Evolutionary conservation across 1,140 invertebrate genomes (phyloP).

Genomic region (Drosophila tani): DNA sequence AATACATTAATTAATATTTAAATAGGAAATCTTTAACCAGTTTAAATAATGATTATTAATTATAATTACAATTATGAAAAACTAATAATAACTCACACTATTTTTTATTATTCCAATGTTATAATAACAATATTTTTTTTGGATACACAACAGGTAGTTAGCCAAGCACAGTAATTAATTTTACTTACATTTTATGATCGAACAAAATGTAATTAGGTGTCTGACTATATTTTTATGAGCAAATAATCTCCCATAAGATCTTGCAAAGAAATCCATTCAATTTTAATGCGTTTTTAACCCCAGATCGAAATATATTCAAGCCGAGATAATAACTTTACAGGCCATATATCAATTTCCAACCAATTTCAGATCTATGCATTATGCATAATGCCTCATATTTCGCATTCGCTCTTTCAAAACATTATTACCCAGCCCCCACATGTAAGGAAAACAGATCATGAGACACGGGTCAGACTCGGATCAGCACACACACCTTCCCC

Average conservation of each 20-base stretch:
- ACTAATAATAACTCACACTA: not conserved
- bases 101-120: not conserved
- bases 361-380: conserved; percentile 27
- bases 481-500: conserved; percentile 43
- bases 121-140: not conserved
- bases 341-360: conserved; percentile 24
- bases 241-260: not conserved
- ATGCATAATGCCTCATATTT: conserved; percentile 40
- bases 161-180: not conserved
- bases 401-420: conserved; percentile 40
- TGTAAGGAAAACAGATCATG: conserved; percentile 20
- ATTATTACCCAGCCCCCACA: conserved; percentile 39
- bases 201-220: not conserved
- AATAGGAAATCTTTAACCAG: too few species aligned
- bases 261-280: not conserved
- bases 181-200: not conserved
- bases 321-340: conserved; percentile 9
- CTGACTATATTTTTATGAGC: not conserved
- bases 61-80: not conserved
- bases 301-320: conserved; percentile 30
- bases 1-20: not conserved
- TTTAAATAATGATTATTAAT: not conserved
- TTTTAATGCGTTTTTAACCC: conserved; percentile 8
- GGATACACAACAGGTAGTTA: not conserved
- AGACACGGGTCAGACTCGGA: conserved; percentile 6